Percentiles rank a stretch among this genome's conserved stretches.
Conservation (phyloP, 2,888 invertebrate genomes). For the Leptothorax acervorum region DNA sequence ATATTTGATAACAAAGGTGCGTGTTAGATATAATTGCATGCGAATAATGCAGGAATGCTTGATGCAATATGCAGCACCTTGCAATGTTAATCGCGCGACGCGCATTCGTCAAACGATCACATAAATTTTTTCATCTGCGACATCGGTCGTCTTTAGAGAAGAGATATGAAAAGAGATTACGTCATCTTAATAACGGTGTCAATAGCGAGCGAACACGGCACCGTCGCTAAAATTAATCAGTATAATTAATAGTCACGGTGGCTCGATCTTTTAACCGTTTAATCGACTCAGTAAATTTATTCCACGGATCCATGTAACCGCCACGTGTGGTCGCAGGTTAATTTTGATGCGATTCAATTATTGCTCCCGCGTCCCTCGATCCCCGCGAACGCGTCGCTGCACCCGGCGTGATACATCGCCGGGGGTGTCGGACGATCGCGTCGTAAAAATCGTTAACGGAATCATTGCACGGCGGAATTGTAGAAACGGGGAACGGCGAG, state of each 20-base stretch:
- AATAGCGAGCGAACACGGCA: background rate
- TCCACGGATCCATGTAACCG: background rate
- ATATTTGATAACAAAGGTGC: background rate
- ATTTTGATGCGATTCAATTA: constrained; percentile 30
- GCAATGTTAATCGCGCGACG: background rate
- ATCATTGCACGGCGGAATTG: constrained; percentile 40
- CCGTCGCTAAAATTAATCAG: background rate
- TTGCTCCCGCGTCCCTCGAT: background rate
- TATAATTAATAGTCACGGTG: background rate
- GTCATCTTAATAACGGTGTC: constrained; percentile 32
- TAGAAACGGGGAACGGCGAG: background rate
- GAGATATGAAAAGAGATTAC: background rate
- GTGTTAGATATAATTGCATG: background rate
- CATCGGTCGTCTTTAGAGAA: background rate
- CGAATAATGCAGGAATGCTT: background rate
- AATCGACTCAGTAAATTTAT: constrained; percentile 35
- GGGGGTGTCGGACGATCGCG: background rate
- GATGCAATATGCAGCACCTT: background rate
- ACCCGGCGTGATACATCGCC: background rate
- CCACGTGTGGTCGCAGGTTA: background rate
- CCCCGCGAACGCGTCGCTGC: background rate
- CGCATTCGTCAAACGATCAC: background rate
- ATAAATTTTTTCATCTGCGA: constrained; percentile 2
- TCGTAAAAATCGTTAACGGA: constrained; percentile 59
- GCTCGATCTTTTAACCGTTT: background rate